Evolutionary conservation across 2,113 vertebrate genomes (phyloP), one percentile per base, ranked within the genome.

Genomic region (Leucosticte australis): DNA sequence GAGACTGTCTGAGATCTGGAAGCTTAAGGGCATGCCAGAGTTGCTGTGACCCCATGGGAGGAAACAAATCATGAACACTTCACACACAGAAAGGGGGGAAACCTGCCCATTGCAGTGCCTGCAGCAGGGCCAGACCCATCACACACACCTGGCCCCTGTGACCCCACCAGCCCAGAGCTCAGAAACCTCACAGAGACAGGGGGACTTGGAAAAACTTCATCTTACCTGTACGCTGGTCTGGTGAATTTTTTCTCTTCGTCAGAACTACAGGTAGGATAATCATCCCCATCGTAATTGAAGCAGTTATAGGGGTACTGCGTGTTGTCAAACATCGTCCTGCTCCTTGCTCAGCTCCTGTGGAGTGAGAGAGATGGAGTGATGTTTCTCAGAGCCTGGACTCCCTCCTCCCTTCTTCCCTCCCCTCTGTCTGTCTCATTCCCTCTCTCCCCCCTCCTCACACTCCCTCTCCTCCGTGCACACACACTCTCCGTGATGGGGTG

Each of bases 281-380:
- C 99, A 37, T 99, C 99, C 23, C 99, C 98, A 69, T 99, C 99
- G 31, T 99, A 99, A 95, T 99, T 99, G 92, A 99, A 99, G 83
- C 99, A 99, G 97, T 99, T 99, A 86, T 99, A 99, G 78, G 99
- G 99, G 87, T 99, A 99, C 96, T 99, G 98, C 9, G 99, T 98
- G 95, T 98, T 99, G 95, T 99, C 99, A 94, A 99, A 99, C 99
- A 99, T 99, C 11, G 70, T 92, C 83, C 91, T 94, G 96, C 92
- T 95, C 82, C 76, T 91, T 10, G 94, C 95, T 95, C 88, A 55
- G 88, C 96, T 88, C 22, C 82, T 73, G 85, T 82, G 56, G 94
- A 97, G 88, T 96, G 94, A 90, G 92, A 92, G 94, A 96, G 96
- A 95, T 97, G 95, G 95, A 94, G 95, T 78, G 97, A 96, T 96